Evolutionary conservation across 2,888 invertebrate genomes (phyloP).

Genomic region (Lasioglossum oenotherae): DNA sequence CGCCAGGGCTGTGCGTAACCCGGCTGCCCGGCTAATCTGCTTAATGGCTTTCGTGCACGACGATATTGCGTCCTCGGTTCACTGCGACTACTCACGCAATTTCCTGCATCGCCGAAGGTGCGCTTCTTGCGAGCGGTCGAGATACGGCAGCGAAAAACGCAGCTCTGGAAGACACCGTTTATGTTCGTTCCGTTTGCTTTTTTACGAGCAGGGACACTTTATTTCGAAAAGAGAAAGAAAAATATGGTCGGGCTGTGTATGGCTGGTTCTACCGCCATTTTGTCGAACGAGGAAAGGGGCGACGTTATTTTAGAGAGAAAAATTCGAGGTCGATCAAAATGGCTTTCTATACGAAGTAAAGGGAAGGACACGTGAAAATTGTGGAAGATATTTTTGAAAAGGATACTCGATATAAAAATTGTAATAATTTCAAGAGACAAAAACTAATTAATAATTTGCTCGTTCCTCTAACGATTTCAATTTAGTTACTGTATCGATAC

Average conservation of each 20-base stretch:
- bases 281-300: not conserved
- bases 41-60: slow-evolving; percentile 78
- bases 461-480: too few species aligned
- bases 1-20: slow-evolving; percentile 67
- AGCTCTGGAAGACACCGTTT: not conserved
- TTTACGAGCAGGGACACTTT: not conserved
- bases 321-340: not conserved
- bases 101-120: not conserved
- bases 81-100: slow-evolving; percentile 57
- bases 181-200: not conserved
- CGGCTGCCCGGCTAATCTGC: slow-evolving; percentile 75
- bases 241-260: not conserved
- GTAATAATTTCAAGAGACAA: too few species aligned
- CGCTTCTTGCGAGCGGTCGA: not conserved
- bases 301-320: not conserved
- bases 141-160: not conserved
- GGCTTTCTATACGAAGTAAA: not conserved
- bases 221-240: not conserved
- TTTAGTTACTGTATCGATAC: too few species aligned
- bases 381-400: not conserved
- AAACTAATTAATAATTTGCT: too few species aligned
- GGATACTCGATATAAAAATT: too few species aligned
- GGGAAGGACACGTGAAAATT: not conserved
- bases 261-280: not conserved
- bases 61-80: slow-evolving; percentile 58